phyloP scores from a whole-genome alignment of 1,140 invertebrate genomes.

The Plectrocnemia conspersa region DNA sequence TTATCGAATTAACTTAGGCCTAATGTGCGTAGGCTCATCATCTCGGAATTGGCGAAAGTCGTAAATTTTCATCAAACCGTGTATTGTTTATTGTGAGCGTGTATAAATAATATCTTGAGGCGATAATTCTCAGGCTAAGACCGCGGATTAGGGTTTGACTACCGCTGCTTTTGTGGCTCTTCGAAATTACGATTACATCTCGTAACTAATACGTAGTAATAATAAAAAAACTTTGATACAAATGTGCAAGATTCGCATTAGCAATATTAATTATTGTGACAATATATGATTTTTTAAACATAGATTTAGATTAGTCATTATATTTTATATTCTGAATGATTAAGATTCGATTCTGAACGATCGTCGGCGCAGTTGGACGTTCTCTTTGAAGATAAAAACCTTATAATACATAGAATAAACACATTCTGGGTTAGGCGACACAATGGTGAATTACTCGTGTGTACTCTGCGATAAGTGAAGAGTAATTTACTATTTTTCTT shows the following conservation, averaged over 20 bases:
- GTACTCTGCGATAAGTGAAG: conserved; percentile 20
- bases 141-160: conserved; percentile 16
- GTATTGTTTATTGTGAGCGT: neutral
- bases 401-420: conserved; percentile 12
- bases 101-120: conserved; percentile 1
- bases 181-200: too few relatives aligned
- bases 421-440: conserved; percentile 3
- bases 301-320: neutral
- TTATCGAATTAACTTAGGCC: conserved; percentile 2
- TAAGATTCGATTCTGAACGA: neutral
- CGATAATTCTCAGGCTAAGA: neutral
- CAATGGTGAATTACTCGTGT: conserved; percentile 14
- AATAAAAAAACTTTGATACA: conserved; percentile 10
- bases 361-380: neutral
- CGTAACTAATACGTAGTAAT: too few relatives aligned
- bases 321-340: neutral
- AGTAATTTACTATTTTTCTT: conserved; percentile 20
- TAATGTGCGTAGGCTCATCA: neutral
- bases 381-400: conserved; percentile 18
- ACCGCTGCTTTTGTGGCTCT: too few relatives aligned
- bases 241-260: neutral
- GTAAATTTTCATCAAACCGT: neutral
- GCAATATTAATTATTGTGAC: neutral
- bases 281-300: neutral
- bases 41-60: neutral